phyloP scores from a whole-genome alignment of 2,888 invertebrate species.

The Amiota communis region DNA sequence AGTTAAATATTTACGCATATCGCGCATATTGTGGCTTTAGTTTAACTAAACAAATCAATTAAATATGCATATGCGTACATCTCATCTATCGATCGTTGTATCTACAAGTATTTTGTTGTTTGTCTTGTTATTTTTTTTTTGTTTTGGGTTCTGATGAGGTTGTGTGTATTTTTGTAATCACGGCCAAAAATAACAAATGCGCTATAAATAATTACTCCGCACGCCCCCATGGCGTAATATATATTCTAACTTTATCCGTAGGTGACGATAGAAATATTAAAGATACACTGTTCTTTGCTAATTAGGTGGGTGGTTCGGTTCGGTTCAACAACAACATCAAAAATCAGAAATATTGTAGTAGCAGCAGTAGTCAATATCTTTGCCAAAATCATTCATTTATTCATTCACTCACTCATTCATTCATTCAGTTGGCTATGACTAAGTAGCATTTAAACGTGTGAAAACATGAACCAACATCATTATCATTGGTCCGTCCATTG shows the following conservation, averaged over 20 bases:
- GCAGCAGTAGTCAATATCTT: slow-evolving; percentile 21
- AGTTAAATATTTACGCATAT: slow-evolving; percentile 57
- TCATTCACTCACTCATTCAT: neutral
- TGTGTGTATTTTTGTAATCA: slow-evolving; percentile 41
- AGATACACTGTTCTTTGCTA: slow-evolving; percentile 28
- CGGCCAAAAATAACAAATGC: slow-evolving; percentile 60
- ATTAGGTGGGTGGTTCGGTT: neutral
- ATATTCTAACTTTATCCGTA: slow-evolving; percentile 44
- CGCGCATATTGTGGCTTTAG: slow-evolving; percentile 35
- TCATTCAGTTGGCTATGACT: slow-evolving; percentile 16
- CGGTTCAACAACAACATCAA: neutral
- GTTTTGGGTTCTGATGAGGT: neutral
- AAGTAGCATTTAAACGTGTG: neutral
- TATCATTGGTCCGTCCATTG: neutral
- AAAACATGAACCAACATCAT: neutral
- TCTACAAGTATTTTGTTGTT: neutral
- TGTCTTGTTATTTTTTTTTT: neutral
- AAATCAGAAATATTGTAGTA: neutral
- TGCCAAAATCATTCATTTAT: slow-evolving; percentile 22
- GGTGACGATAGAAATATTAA: slow-evolving; percentile 55
- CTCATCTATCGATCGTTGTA: no score
- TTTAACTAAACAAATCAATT: slow-evolving; percentile 64
- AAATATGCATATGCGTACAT: slow-evolving; percentile 50
- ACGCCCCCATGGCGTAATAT: neutral
- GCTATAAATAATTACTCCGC: slow-evolving; percentile 53